Evolutionary conservation across 2,888 invertebrate species (phyloP), one percentile per base, ranked within the genome.

Genomic region (Nemotelus nigrinus): DNA sequence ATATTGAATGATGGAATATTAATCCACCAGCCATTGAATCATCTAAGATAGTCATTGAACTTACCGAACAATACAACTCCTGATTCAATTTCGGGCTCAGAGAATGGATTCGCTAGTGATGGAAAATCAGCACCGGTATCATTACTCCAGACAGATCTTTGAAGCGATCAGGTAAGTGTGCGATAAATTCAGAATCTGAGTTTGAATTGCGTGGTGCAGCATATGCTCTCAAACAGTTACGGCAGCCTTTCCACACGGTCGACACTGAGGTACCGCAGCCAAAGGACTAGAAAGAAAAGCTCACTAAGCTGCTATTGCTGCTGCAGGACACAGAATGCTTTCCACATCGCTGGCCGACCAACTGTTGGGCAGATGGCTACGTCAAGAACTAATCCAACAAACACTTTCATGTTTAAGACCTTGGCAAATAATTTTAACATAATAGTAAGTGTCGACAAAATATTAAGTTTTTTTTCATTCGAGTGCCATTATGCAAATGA

Each of bases 111-210:
- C 39, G 25, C 41, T n/a, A 2, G 10, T 6, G 39, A 64, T 41
- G 86, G 84, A 82, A 87, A 83, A 75, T 86, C 86, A 68, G 84
- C 80, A 10, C 85, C 86, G 10, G 87, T 87, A 80, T 86, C 87
- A 75, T 83, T 68, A 86, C 84, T 77, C 86, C 86, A 81, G 83
- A 83, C 80, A 86, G 87, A 79, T 85, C 82, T 64, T 80, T 81
- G 81, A 85, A 86, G 76, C 82, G 84, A 71, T 78, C 79, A 6
- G 77, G 47, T 10, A 79, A 78, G 6, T 80, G 77, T 7, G 79
- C 76, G 58, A 81, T 78, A 68, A 78, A 77, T 70, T 81, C 81
- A 6, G 80, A 78, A 70, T 81, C 81, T 53, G 79, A 76, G 39
- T 76, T 72, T 41, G 77, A 77, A 76, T 78, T 58, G 25, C 77